Evolutionary conservation across 2,113 vertebrate species (phyloP), one percentile per base, ranked within the genome.

Genomic region (Pedionomus torquatus): DNA sequence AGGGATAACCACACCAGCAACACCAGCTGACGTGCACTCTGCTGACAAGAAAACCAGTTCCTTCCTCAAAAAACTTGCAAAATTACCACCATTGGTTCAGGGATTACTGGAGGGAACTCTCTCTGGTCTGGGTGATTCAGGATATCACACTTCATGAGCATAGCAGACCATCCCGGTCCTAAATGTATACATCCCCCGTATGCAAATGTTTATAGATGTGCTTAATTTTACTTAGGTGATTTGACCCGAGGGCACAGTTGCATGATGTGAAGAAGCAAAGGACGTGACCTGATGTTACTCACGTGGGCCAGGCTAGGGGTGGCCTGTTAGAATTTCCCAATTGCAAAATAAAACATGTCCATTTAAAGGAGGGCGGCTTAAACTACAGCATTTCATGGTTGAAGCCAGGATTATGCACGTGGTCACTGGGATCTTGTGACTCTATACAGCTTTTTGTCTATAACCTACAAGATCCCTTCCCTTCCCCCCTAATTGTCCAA

Each of bases 401-500:
- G 17, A 11, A 5, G 15, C 14, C 58, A 89, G 68, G 21, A 51
- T 15, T 7, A 5, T 9, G 17, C 10, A 0, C 7, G 43, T 49
- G 55, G n/a, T 51, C 43, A 1, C 52, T 55, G 86, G 61, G 30
- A 12, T 17, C 4, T 0, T 1, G 2, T 14, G n/a, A 3, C 52
- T 39, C 13, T 20, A 9, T 48, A 6, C 19, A 94, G 85, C 65
- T 90, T 87, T 87, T 87, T 94, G 61, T 60, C 74, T 75, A 3
- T 58, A 37, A 26, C 64, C 64, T 78, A 5, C 17, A 51, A 25
- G 39, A 33, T 19, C n/a, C 30, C 18, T 78, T 9, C 28, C 23
- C 4, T 16, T 48, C 15, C 8, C 33, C 19, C 3, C 49, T 60
- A 52, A 17, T 24, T 91, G 35, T 60, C 35, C 25, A 43, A 75